A percentile compares a stretch with the other conserved stretches of the same genome.
Conservation (phyloP, 1,140 invertebrate genomes). For the Bathynomus jamesi region DNA sequence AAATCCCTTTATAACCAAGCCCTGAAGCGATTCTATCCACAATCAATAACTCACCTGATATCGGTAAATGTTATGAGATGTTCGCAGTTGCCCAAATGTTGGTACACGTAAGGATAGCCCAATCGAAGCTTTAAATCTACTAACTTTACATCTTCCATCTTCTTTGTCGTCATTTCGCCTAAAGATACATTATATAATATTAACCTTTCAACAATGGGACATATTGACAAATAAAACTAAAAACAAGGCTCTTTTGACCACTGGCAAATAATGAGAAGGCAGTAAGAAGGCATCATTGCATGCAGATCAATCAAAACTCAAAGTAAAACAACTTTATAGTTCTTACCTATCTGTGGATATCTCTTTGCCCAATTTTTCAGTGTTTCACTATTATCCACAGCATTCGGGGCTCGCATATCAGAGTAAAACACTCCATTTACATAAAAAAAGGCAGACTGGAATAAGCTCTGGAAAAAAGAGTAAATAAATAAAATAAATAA, state of each 20-base stretch:
- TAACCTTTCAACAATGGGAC: background rate
- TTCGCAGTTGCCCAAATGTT: conserved; percentile 82
- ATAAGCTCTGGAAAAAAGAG: conserved; percentile 53
- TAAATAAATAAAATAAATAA: too few species aligned
- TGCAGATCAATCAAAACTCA: too few species aligned
- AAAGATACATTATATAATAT: conserved; percentile 14
- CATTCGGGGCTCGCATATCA: conserved; percentile 53
- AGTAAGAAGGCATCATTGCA: too few species aligned
- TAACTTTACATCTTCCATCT: conserved; percentile 57
- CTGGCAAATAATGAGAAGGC: background rate
- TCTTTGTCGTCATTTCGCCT: conserved; percentile 28
- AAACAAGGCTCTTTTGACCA: background rate
- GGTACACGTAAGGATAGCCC: conserved; percentile 72
- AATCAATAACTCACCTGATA: conserved; percentile 53
- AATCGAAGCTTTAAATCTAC: conserved; percentile 56
- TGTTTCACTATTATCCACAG: conserved; percentile 55
- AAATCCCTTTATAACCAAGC: too few species aligned
- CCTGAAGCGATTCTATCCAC: too few species aligned
- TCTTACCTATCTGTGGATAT: conserved; percentile 45
- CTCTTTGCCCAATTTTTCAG: conserved; percentile 57
- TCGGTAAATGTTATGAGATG: conserved; percentile 72
- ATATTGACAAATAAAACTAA: background rate
- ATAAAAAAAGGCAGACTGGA: conserved; percentile 66
- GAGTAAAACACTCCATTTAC: conserved; percentile 72
- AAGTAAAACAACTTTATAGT: too few species aligned